A percentile compares a stretch with the other conserved stretches of the same genome.
Conservation (phyloP, 2,888 invertebrate genomes). For the Nudaria mundana region DNA sequence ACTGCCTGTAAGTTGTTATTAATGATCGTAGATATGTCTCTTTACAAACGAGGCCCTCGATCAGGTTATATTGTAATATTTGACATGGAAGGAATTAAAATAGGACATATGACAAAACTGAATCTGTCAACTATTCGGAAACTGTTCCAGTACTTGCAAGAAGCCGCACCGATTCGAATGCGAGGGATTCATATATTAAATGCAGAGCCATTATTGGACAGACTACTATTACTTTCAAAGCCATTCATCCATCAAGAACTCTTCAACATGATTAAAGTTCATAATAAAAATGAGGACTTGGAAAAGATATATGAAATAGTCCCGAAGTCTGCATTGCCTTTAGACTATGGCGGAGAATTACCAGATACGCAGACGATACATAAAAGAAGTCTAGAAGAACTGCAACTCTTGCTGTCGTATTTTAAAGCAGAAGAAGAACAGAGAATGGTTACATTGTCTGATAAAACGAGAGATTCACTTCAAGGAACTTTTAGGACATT, state of each 20-base stretch:
- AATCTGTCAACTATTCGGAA: conserved; percentile 63
- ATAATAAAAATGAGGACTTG: conserved; percentile 57
- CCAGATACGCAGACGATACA: conserved; percentile 23
- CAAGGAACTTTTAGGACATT: too few relatives aligned
- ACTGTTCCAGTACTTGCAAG: conserved; percentile 79
- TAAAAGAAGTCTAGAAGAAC: conserved; percentile 12
- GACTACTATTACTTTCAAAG: conserved; percentile 31
- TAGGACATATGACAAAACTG: conserved; percentile 66
- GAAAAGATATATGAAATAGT: conserved; percentile 55
- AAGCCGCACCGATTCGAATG: conserved; percentile 77
- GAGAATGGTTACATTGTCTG: conserved; percentile 2
- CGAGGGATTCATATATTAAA: conserved; percentile 80
- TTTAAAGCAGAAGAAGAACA: conserved; percentile 26
- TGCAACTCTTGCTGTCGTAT: conserved; percentile 13
- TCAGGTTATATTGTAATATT: conserved; percentile 78
- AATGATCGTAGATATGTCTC: conserved; percentile 26
- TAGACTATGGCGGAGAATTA: conserved; percentile 73
- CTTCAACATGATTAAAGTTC: conserved; percentile 57
- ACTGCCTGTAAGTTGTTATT: conserved; percentile 1
- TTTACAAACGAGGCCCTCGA: conserved; percentile 66
- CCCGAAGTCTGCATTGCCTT: conserved; percentile 68
- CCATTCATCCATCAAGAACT: conserved; percentile 64
- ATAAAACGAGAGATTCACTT: too few relatives aligned
- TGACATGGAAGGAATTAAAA: conserved; percentile 75
- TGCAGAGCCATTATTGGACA: conserved; percentile 9